These are phyloP conservation scores for Naja naja DNA, from an alignment of 2,113 vertebrate species.

Conservation along the genomic window DNA sequence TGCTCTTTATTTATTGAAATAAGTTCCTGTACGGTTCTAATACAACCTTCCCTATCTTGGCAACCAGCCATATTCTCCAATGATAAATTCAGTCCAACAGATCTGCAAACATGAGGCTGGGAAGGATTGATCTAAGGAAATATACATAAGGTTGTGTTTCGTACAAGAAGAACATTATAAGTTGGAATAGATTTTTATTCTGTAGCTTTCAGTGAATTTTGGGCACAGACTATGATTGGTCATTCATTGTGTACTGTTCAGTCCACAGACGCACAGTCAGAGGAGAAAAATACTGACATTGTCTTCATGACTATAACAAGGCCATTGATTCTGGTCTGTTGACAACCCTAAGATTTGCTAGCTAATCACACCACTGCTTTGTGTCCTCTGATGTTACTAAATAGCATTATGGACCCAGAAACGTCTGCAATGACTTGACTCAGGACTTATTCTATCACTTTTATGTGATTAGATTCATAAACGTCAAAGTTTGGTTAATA, in stretches of 20 bases:
- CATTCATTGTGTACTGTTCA: background rate
- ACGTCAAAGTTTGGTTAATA: background rate
- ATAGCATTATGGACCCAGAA: background rate
- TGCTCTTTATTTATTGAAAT: background rate
- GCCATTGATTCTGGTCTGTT: background rate
- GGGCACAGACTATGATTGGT: background rate
- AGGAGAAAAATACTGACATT: background rate
- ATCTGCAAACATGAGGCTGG: background rate
- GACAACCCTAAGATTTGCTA: background rate
- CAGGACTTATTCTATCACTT: background rate
- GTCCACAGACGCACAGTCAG: background rate
- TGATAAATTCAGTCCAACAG: background rate
- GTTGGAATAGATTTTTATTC: background rate
- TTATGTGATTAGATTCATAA: background rate
- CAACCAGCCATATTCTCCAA: background rate
- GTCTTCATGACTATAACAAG: background rate
- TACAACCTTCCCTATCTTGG: background rate
- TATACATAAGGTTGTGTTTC: background rate
- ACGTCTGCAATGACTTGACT: background rate
- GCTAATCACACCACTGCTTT: background rate
- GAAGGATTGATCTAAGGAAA: background rate
- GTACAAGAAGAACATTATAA: background rate
- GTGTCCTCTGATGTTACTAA: background rate
- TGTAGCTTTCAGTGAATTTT: background rate
- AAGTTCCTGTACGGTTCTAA: background rate